Base-by-base conservation (phyloP, 2,888 invertebrate genomes). In the Scaptomyza tumidula region DNA sequence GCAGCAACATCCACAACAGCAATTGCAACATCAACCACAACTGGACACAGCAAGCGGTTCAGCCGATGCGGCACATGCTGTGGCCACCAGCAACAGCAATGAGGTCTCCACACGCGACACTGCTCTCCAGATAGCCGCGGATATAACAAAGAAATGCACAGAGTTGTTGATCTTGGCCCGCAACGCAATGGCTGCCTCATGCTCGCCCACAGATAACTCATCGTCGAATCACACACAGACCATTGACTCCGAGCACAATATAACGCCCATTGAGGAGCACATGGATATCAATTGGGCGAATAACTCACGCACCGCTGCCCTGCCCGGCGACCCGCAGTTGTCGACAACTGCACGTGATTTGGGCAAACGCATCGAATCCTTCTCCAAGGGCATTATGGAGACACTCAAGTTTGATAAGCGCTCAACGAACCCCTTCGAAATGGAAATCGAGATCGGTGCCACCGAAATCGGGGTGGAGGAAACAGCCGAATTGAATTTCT, bases 101-200 rank as follows among this genome's bases (percentile, higher is more conserved):
- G 92, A 92, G 78, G 81, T 91, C 0, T 85, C 86, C 24, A 92
- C 92, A 1, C 77, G 92, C 11, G 92, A 92, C 54, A 92, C 92
- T 2, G 92, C 92, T 0, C 57, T 97, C 95, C 93, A 96, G 96
- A 96, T 98, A 86, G 95, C 96, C 0, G 94, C 95, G 1, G 94
- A 96, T 13, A 95, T 98, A 33, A 94, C 97, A 54, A 95, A 96
- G 81, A 95, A 96, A 53, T 94, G 95, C 48, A 95, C 95, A 0
- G 96, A 96, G 80, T 92, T 98, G 58, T 93, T 98, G 83, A 94
- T 95, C n/a, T 91, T 95, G 55, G 95, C 97, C 0, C 94, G 97
- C 45, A 96, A 96, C 90, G 95, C 94, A 65, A 91, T 94, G 33
- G 93, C 94, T 0, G 92, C 93, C 1, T 94, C 92, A 0, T 75